Evolutionary conservation across 2,797 vertebrate species (phyloP), one percentile per base, ranked within the genome.

Genomic region (Acrossocheilus wenchowensis): DNA sequence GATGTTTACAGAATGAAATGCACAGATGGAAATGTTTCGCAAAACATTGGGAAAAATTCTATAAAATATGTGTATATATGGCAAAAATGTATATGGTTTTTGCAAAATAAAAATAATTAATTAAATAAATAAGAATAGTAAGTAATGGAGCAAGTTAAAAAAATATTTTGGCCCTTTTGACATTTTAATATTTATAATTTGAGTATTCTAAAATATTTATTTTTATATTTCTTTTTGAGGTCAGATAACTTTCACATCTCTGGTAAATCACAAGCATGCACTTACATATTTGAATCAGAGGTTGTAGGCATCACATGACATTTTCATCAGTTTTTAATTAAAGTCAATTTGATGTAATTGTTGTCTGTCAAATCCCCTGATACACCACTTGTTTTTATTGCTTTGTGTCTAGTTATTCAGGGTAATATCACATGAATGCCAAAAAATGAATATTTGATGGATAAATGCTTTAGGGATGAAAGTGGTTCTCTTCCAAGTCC

Each of bases 261-360:
- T 30, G 15, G 39, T 1, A 66, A 45, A 64, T 48, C 57, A 83
- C 69, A 62, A 8, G 14, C 57, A 39, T 19, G 6, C 7, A 30
- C 8, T 48, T 74, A 48, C 2, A 75, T 15, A 19, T 23, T 19
- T 68, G 2, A 72, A 64, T 8, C 5, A 14, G 43, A 50, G 41
- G 9, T 78, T 30, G 21, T 73, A 80, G 36, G 52, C 81, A 68
- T 72, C 26, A 21, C 41, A 82, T 87, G 39, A 82, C 60, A 87
- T 71, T 88, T 71, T 62, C 78, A 88, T 85, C 74, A 57, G 66
- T 82, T 85, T 85, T 78, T 85, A 88, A 85, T 88, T 85, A 82
- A 60, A 88, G 50, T 60, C 17, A 85, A 75, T 82, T 81, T 80
- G 41, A 80, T 80, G 78, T 82, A 88, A 85, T 82, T 85, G 83